These are phyloP conservation scores for Tympanuchus pallidicinctus DNA, from an alignment of 2,113 vertebrate species.

Conservation along the genomic window DNA sequence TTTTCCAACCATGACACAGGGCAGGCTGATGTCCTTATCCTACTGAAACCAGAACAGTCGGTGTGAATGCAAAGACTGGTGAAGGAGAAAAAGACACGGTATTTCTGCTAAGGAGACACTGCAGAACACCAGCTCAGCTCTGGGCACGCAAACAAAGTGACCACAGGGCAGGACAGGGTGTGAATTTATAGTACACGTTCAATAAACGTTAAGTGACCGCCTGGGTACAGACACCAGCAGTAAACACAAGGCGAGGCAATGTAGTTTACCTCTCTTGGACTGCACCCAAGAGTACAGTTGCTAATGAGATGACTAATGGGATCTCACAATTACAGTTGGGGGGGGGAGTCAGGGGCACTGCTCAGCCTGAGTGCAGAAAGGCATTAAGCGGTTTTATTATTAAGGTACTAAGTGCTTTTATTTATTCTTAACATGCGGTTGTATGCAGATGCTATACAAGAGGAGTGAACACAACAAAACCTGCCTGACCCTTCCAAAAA, in stretches of 20 bases:
- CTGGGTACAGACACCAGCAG: not conserved
- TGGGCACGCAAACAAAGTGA: not conserved
- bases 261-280: not conserved
- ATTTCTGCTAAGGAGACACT: not conserved
- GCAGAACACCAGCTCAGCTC: not conserved
- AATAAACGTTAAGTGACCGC: not conserved
- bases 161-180: not conserved
- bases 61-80: not conserved
- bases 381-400: not conserved
- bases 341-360: not conserved
- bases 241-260: not conserved
- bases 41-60: not conserved
- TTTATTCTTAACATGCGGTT: not conserved
- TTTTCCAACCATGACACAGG: not conserved
- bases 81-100: not conserved
- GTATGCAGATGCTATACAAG: not conserved
- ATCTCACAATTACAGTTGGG: not conserved
- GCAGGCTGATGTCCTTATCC: not conserved
- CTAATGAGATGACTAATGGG: slow-evolving; percentile 22
- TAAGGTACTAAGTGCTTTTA: not conserved
- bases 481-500: not conserved
- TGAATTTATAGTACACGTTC: not conserved
- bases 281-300: not conserved
- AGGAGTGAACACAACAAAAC: not conserved
- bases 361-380: slow-evolving; percentile 10